A percentile compares a stretch with the other conserved stretches of the same genome.
Evolutionary conservation across 1,140 invertebrate species (phyloP).

Genomic region (Hypsibius dujardini): DNA sequence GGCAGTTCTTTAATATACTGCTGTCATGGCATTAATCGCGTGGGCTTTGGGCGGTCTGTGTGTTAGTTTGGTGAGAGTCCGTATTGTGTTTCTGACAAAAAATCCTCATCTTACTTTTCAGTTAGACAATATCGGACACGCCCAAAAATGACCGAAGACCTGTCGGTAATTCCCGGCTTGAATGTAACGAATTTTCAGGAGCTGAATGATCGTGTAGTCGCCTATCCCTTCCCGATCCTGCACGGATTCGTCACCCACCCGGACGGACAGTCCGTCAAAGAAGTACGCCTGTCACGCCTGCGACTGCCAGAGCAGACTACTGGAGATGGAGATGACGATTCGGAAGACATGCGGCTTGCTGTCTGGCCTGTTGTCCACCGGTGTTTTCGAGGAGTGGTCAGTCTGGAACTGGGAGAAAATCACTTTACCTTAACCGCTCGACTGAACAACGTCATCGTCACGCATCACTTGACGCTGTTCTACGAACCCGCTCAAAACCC

Average conservation of each 20-base stretch:
- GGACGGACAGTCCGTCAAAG: background rate
- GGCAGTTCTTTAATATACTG: too few species aligned
- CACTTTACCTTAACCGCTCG: background rate
- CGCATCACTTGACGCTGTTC: background rate
- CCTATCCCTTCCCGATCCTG: background rate
- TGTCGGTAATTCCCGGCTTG: background rate
- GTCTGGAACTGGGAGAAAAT: background rate
- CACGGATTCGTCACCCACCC: background rate
- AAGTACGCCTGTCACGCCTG: too few species aligned
- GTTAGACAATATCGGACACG: too few species aligned
- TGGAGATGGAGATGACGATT: background rate
- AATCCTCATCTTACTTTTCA: too few species aligned
- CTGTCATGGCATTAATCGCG: too few species aligned
- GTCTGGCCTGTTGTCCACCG: background rate
- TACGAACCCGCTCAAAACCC: background rate
- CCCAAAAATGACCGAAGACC: conserved; percentile 2
- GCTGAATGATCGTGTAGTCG: background rate
- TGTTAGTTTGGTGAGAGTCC: too few species aligned
- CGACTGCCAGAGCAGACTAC: too few species aligned
- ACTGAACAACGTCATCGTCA: background rate
- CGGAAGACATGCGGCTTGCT: too few species aligned
- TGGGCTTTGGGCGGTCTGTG: too few species aligned
- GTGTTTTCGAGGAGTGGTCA: background rate
- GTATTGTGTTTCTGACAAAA: too few species aligned
- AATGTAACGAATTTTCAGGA: background rate